Conservation (phyloP, 2,113 vertebrate species). For the Amblyornis subalaris region DNA sequence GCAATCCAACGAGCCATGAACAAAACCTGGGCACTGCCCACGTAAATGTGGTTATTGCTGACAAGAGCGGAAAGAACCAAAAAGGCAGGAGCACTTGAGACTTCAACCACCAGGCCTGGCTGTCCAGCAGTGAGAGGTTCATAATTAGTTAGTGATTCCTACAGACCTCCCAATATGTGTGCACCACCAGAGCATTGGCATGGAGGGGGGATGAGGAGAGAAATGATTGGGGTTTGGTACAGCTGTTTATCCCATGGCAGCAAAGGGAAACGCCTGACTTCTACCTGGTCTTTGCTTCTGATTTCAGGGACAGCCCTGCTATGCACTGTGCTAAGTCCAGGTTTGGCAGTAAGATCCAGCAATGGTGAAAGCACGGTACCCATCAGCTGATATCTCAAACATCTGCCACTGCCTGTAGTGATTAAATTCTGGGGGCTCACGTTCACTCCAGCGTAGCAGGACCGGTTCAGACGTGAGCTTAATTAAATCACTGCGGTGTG, state of each 20-base stretch:
- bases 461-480: background rate
- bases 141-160: background rate
- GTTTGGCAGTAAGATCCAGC: background rate
- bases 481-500: background rate
- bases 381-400: background rate
- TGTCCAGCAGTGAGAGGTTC: background rate
- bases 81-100: background rate
- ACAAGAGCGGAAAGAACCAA: background rate
- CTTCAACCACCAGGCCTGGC: background rate
- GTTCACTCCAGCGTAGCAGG: background rate
- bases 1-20: fast-evolving
- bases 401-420: background rate
- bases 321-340: background rate
- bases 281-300: background rate
- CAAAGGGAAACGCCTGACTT: background rate
- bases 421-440: background rate
- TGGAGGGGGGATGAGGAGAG: fast-evolving
- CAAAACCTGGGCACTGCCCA: background rate
- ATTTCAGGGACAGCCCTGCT: background rate
- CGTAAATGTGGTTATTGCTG: background rate
- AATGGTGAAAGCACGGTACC: fast-evolving
- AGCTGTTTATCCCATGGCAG: background rate
- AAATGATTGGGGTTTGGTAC: background rate
- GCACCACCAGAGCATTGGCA: background rate
- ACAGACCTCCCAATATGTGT: background rate